A percentile compares a stretch with the other conserved stretches of the same genome.
Evolutionary conservation across 2,797 vertebrate genomes (phyloP).

Genomic region (Gambelia wislizenii): DNA sequence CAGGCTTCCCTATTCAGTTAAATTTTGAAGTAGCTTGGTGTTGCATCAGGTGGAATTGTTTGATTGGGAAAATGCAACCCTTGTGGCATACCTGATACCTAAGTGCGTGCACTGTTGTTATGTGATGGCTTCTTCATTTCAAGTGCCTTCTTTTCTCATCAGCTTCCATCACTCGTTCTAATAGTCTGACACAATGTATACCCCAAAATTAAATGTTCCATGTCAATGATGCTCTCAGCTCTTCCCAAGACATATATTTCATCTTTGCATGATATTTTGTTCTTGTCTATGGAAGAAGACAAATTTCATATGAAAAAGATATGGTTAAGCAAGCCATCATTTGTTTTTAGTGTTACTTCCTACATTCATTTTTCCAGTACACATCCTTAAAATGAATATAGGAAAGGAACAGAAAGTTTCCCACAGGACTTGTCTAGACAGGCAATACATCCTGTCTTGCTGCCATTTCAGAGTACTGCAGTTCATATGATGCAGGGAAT

Average conservation of each 20-base stretch:
- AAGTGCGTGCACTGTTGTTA: not conserved
- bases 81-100: not conserved
- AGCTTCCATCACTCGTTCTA: not conserved
- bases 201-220: not conserved
- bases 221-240: not conserved
- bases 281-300: not conserved
- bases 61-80: not conserved
- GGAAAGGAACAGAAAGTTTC: not conserved
- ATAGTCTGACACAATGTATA: not conserved
- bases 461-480: too few relatives aligned
- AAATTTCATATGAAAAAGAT: not conserved
- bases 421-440: too few relatives aligned
- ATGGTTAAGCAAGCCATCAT: not conserved
- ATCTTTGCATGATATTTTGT: not conserved
- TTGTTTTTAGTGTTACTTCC: not conserved
- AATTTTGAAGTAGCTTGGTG: not conserved
- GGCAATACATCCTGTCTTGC: too few relatives aligned
- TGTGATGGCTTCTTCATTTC: not conserved
- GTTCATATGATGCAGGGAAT: too few relatives aligned
- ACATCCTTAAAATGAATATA: not conserved
- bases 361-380: not conserved
- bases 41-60: not conserved
- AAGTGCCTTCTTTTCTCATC: constrained; percentile 8
- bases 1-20: not conserved
- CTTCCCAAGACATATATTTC: not conserved